phyloP scores from a whole-genome alignment of 2,888 invertebrate species.

The Copidosoma aretas region DNA sequence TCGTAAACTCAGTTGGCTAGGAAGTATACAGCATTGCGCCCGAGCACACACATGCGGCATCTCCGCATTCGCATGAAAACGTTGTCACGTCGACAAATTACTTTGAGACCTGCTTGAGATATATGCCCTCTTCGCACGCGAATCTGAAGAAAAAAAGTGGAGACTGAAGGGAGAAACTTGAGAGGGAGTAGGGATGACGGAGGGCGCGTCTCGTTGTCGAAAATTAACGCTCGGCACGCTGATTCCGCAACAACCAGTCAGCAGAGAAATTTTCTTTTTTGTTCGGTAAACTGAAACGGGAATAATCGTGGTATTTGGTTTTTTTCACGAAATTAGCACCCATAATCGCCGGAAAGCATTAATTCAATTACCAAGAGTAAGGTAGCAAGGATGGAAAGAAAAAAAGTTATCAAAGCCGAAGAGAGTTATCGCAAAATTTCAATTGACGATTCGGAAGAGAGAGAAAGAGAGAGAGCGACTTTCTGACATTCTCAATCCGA shows the following conservation, averaged over 20 bases:
- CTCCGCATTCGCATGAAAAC: too few relatives aligned
- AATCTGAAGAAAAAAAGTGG: too few relatives aligned
- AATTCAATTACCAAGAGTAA: neutral
- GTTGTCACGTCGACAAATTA: too few relatives aligned
- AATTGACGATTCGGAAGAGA: constrained; percentile 10
- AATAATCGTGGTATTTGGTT: neutral
- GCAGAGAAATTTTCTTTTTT: constrained; percentile 3
- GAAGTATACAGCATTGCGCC: too few relatives aligned
- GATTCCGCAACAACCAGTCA: constrained; percentile 17
- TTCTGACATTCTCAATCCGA: constrained; percentile 19
- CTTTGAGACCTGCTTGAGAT: too few relatives aligned
- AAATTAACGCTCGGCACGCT: constrained; percentile 27
- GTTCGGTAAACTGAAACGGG: too few relatives aligned
- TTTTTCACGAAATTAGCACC: neutral
- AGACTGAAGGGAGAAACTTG: too few relatives aligned
- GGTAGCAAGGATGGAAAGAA: neutral
- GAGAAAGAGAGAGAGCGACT: neutral
- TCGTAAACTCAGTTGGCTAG: too few relatives aligned
- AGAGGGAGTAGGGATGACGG: neutral
- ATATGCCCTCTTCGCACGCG: too few relatives aligned
- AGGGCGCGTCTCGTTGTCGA: constrained; percentile 23
- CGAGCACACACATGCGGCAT: too few relatives aligned
- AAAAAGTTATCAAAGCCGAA: constrained; percentile 1
- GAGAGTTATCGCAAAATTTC: constrained; percentile 21
- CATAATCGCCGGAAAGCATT: neutral